A percentile compares a stretch with the other conserved stretches of the same genome.
Conservation (phyloP, 30 jellyfish, hydroid and myxozoan species). For the Aurelia aurita complex sp. Pacific region DNA sequence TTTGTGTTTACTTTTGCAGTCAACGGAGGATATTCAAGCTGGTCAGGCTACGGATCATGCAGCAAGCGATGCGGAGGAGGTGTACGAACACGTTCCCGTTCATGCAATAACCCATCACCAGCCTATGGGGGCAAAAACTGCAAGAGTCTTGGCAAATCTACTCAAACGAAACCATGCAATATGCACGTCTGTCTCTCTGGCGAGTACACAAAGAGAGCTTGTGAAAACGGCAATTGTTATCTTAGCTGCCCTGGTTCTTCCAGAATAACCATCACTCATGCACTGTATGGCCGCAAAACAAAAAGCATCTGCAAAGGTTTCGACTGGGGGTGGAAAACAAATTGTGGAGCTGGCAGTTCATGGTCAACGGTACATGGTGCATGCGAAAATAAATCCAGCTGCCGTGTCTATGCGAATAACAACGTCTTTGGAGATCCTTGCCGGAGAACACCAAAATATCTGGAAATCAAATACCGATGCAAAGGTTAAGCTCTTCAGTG, state of each 20-base stretch:
- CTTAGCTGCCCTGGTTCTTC: constrained; percentile 34
- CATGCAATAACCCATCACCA: constrained; percentile 56
- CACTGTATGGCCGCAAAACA: constrained; percentile 51
- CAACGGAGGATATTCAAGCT: constrained; percentile 64
- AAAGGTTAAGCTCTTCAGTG: constrained; percentile 5
- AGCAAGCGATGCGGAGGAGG: constrained; percentile 72
- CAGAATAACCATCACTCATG: constrained; percentile 39
- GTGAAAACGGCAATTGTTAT: neutral
- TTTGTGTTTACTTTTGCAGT: constrained; percentile 30
- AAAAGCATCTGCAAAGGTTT: constrained; percentile 7
- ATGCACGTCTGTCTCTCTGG: constrained; percentile 27
- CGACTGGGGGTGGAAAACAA: neutral
- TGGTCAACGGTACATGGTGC: constrained; percentile 15
- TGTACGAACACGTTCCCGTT: constrained; percentile 28
- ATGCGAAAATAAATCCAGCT: constrained; percentile 33
- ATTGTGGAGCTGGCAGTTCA: constrained; percentile 26
- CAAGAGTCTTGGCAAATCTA: constrained; percentile 21
- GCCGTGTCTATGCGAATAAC: constrained; percentile 39
- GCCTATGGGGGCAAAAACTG: constrained; percentile 47
- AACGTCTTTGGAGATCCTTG: constrained; percentile 68
- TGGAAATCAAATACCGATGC: constrained; percentile 58
- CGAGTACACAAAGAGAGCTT: constrained; percentile 6
- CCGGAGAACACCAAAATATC: constrained; percentile 30
- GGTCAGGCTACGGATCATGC: constrained; percentile 53
- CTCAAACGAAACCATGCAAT: constrained; percentile 29